A percentile compares a stretch with the other conserved stretches of the same genome.
phyloP scores from a whole-genome alignment of 92 coral and sea anemone species.

The Phenganax subtilis region DNA sequence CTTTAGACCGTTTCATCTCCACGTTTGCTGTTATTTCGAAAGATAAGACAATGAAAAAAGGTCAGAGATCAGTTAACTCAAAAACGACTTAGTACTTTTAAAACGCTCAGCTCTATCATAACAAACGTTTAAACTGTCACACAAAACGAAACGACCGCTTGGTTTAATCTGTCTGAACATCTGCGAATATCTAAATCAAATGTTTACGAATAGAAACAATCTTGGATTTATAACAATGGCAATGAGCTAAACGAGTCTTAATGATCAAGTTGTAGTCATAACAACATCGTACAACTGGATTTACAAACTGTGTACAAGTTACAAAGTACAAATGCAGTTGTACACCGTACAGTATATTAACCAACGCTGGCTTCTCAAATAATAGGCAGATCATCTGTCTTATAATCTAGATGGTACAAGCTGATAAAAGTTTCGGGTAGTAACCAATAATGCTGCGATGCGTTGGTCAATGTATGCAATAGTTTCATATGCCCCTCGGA shows the following conservation, averaged over 20 bases:
- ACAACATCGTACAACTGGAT: not conserved
- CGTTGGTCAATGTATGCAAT: no score
- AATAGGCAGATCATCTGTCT: not conserved
- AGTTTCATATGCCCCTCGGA: no score
- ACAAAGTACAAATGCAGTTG: not conserved
- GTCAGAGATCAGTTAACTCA: not conserved
- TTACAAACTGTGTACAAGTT: not conserved
- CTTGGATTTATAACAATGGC: not conserved
- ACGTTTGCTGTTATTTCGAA: not conserved
- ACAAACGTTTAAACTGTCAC: conserved; percentile 15
- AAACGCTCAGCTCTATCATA: not conserved
- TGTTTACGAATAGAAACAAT: not conserved
- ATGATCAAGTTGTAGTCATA: not conserved
- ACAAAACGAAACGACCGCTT: not conserved
- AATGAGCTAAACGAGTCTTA: not conserved
- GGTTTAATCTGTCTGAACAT: conserved; percentile 6
- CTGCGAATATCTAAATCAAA: not conserved
- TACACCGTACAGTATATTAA: not conserved
- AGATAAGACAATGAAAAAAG: not conserved
- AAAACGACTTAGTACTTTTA: no score
- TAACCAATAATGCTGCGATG: no score
- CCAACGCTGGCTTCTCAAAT: not conserved
- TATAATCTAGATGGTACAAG: no score
- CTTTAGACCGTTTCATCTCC: no score
- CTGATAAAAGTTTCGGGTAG: no score